These are phyloP conservation scores for Glyptemys insculpta DNA, from an alignment of 2,797 vertebrate genomes.

Conservation along the genomic window DNA sequence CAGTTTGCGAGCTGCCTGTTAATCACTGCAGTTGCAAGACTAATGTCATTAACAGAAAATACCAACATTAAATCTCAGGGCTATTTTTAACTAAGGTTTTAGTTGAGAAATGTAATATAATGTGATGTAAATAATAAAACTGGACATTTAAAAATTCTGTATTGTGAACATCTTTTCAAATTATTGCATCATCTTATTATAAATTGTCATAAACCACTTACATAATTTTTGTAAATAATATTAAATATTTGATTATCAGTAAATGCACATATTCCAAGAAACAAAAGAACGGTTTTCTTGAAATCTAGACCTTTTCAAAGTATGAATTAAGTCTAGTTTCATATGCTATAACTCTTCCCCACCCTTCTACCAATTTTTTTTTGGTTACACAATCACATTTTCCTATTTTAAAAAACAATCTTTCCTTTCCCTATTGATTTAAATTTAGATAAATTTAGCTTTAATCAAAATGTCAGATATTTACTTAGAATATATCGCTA, in stretches of 20 bases:
- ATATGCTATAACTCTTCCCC: not conserved
- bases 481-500: not conserved
- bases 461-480: not conserved
- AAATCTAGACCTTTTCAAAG: not conserved
- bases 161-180: not conserved
- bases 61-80: not conserved
- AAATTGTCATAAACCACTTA: not conserved
- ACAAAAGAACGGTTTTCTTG: not conserved
- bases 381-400: not conserved
- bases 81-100: constrained; percentile 41
- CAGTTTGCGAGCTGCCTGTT: constrained; percentile 66
- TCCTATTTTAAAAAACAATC: not conserved
- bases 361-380: not conserved
- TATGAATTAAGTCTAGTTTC: not conserved
- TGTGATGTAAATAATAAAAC: constrained; percentile 22
- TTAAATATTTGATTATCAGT: not conserved
- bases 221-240: not conserved
- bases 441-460: not conserved
- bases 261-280: not conserved
- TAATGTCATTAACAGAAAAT: constrained; percentile 59
- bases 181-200: not conserved
- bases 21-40: constrained; percentile 62
- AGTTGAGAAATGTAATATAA: not conserved
- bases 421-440: not conserved
- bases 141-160: not conserved